phyloP scores from a whole-genome alignment of 1,140 invertebrate genomes.

The Pectinophora gossypiella region DNA sequence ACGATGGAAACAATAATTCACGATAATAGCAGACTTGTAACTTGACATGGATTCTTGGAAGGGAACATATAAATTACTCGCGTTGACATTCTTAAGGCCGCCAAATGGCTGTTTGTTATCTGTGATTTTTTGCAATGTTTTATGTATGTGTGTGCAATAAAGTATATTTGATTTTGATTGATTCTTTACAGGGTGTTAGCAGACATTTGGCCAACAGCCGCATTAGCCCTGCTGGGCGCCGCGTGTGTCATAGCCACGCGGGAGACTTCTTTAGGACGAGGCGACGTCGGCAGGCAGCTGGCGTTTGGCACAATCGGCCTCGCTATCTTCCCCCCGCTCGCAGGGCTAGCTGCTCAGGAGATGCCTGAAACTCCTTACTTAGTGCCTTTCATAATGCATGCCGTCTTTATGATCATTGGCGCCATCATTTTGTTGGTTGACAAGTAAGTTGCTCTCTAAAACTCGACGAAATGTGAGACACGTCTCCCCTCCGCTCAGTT shows the following conservation, averaged over 20 bases:
- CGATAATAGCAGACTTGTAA: too few relatives aligned
- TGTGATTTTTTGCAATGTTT: too few relatives aligned
- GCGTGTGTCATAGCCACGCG: slow-evolving; percentile 87
- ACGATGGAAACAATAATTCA: too few relatives aligned
- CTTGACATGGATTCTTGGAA: too few relatives aligned
- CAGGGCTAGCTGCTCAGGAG: slow-evolving; percentile 73
- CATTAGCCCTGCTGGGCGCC: slow-evolving; percentile 82
- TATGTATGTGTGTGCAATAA: too few relatives aligned
- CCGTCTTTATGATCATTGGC: slow-evolving; percentile 78
- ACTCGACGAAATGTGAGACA: too few relatives aligned
- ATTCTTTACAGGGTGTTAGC: slow-evolving; percentile 79
- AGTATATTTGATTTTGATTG: too few relatives aligned
- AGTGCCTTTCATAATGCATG: slow-evolving; percentile 77
- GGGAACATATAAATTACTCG: too few relatives aligned
- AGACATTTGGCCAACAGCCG: slow-evolving; percentile 85
- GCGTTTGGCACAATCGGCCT: slow-evolving; percentile 85
- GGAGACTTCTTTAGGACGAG: slow-evolving; percentile 85
- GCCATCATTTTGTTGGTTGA: slow-evolving; percentile 79
- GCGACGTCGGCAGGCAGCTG: slow-evolving; percentile 87
- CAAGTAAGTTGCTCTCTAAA: slow-evolving; percentile 71
- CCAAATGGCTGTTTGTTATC: too few relatives aligned
- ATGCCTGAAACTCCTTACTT: slow-evolving; percentile 62
- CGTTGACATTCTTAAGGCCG: too few relatives aligned
- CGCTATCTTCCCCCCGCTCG: slow-evolving; percentile 81
- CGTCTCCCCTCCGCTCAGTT: too few relatives aligned